A percentile compares a stretch with the other conserved stretches of the same genome.
These are phyloP conservation scores for Hyperoodon ampullatus DNA, from an alignment of 2,113 vertebrate genomes.

Conservation along the genomic window DNA sequence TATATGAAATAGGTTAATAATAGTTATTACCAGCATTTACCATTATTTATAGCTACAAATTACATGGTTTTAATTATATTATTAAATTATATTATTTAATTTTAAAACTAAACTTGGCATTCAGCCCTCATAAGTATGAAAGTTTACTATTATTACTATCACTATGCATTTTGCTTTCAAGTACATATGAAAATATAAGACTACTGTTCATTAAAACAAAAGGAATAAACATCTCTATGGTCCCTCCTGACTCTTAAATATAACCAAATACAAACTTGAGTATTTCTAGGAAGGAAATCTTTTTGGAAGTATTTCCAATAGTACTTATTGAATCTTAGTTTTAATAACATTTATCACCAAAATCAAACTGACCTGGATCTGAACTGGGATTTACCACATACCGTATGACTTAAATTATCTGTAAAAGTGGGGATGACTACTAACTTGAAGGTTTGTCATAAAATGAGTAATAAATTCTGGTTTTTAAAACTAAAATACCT, in stretches of 20 bases:
- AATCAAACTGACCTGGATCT: neutral
- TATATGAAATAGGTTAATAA: neutral
- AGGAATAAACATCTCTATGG: neutral
- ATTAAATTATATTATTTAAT: neutral
- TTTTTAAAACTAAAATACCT: neutral
- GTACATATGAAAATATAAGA: neutral
- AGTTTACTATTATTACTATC: neutral
- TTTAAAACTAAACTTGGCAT: neutral
- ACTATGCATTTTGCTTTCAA: neutral
- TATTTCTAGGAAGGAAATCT: neutral
- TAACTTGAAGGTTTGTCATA: neutral
- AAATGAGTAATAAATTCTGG: neutral
- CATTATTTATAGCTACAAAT: neutral
- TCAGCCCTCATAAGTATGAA: neutral
- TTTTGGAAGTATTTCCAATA: neutral
- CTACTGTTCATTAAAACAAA: neutral
- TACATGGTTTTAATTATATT: neutral
- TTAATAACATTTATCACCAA: neutral
- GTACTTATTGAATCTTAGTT: neutral
- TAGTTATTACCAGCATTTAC: neutral
- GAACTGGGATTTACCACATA: neutral
- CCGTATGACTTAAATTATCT: neutral
- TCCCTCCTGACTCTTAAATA: neutral
- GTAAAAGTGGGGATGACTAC: neutral
- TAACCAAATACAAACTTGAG: neutral